A percentile compares a stretch with the other conserved stretches of the same genome.
Evolutionary conservation across 1,140 invertebrate species (phyloP).

Genomic region (Megalopta genalis): DNA sequence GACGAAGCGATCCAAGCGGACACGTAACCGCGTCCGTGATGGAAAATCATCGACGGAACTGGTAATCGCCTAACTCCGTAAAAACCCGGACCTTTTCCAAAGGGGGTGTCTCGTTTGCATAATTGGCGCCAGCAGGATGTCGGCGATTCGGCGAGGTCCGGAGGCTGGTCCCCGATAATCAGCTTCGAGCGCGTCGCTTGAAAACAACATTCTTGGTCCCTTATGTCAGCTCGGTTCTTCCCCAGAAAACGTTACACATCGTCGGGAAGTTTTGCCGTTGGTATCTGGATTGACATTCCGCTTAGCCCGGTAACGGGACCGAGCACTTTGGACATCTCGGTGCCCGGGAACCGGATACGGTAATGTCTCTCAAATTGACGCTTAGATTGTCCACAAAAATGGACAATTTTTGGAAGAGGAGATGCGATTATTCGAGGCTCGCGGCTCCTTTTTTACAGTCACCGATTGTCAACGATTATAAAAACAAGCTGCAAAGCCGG

Average conservation of each 20-base stretch:
- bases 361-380: no score
- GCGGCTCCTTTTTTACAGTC: no score
- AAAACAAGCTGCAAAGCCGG: no score
- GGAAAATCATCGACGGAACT: background rate
- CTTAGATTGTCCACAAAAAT: no score
- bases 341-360: conserved; percentile 45
- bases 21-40: background rate
- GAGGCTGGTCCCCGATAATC: background rate
- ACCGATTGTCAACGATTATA: no score
- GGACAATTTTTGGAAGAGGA: no score
- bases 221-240: conserved; percentile 10
- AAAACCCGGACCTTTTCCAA: background rate
- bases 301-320: conserved; percentile 37
- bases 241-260: conserved; percentile 11
- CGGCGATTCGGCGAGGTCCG: background rate
- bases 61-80: no score
- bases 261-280: background rate
- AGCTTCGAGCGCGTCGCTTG: no score
- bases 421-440: no score
- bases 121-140: background rate
- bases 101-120: background rate
- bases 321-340: conserved; percentile 4
- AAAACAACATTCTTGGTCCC: conserved; percentile 32
- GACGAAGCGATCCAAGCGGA: background rate
- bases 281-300: background rate